Evolutionary conservation across 2,113 vertebrate genomes (phyloP).

Genomic region (Oreotragus oreotragus): DNA sequence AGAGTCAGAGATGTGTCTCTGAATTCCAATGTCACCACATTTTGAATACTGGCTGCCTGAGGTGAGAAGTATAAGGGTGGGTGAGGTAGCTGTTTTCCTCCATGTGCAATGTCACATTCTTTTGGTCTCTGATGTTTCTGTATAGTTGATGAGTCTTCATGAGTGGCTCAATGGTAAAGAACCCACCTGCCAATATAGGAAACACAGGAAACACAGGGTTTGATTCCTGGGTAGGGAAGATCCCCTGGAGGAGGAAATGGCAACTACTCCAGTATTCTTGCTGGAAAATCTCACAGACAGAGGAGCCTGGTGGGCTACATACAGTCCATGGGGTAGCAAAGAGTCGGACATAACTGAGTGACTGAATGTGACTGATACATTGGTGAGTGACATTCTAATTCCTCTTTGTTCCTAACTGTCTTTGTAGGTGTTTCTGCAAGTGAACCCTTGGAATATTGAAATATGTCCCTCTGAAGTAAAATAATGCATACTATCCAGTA

Average conservation of each 20-base stretch:
- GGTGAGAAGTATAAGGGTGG: not conserved
- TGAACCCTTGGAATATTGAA: not conserved
- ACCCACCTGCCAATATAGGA: not conserved
- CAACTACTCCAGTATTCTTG: not conserved
- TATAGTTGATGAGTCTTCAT: not conserved
- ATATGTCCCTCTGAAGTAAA: not conserved
- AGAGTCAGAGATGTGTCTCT: not conserved
- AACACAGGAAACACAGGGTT: not conserved
- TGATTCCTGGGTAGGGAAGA: not conserved
- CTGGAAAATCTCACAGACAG: not conserved
- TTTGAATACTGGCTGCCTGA: not conserved
- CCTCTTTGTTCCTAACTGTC: not conserved
- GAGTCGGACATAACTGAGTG: accelerated
- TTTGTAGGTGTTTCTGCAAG: not conserved
- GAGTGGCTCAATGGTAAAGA: not conserved
- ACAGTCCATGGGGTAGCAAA: not conserved
- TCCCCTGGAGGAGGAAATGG: not conserved
- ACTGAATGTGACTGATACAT: not conserved
- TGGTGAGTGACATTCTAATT: not conserved
- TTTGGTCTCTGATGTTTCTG: not conserved
- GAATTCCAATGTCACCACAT: not conserved
- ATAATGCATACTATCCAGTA: not conserved
- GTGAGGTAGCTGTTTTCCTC: not conserved
- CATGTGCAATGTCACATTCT: not conserved
- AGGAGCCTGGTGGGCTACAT: not conserved